A percentile compares a stretch with the other conserved stretches of the same genome.
Conservation (phyloP, 2,888 invertebrate species). For the Thysanoteuthis rhombus region DNA sequence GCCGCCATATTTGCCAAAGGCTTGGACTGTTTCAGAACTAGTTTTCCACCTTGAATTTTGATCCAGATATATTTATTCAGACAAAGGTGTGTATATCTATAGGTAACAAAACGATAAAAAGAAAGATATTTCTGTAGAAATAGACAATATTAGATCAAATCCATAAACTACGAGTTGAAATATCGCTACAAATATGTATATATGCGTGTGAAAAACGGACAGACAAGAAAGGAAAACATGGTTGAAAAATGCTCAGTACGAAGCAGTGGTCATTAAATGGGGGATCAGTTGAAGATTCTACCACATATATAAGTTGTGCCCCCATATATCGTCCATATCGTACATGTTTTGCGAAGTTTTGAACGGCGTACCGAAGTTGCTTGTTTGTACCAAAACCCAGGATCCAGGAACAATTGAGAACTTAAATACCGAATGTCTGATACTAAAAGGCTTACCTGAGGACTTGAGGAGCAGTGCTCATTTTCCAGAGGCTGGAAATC, state of each 20-base stretch:
- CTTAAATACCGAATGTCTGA: not conserved
- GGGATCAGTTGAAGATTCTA: not conserved
- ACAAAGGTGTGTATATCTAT: not conserved
- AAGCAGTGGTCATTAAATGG: not conserved
- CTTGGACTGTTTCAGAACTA: not conserved
- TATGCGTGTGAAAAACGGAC: not conserved
- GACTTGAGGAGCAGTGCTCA: constrained; percentile 33
- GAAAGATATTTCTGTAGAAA: not conserved
- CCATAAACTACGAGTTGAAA: not conserved
- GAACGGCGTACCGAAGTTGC: not conserved
- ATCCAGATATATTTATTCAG: not conserved
- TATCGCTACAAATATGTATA: not conserved
- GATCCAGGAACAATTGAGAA: not conserved
- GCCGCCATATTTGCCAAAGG: not conserved
- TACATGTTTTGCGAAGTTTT: constrained; percentile 12
- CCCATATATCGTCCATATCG: not conserved
- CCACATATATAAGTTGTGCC: not conserved
- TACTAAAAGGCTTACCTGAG: constrained; percentile 17
- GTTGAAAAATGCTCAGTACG: not conserved
- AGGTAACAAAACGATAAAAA: not conserved
- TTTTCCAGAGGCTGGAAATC: constrained; percentile 33
- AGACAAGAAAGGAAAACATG: not conserved
- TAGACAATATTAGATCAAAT: not conserved
- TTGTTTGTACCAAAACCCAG: not conserved
- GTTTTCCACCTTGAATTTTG: constrained; percentile 1